phyloP scores from a whole-genome alignment of 2,797 vertebrate species.

The Sebastes matsubarae region DNA sequence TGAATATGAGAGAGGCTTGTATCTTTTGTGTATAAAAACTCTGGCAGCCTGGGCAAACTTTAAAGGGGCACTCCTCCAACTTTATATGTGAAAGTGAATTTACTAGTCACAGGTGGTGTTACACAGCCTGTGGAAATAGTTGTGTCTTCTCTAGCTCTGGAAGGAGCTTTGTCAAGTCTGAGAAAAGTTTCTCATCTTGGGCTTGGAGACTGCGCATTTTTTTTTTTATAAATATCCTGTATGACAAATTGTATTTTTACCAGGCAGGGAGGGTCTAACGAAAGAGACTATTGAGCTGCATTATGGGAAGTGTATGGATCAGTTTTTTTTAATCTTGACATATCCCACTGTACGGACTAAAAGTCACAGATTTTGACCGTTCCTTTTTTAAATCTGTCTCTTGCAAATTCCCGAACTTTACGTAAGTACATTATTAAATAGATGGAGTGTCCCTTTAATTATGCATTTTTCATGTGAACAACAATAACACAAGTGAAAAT shows the following conservation, averaged over 20 bases:
- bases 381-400: too few species aligned
- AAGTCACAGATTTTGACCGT: too few species aligned
- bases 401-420: background rate
- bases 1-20: background rate
- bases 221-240: background rate
- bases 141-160: background rate
- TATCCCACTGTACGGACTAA: too few species aligned
- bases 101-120: background rate
- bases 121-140: background rate
- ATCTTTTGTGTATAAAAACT: slow-evolving; percentile 27
- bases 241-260: background rate
- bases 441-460: background rate
- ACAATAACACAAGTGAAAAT: background rate
- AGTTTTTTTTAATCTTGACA: background rate
- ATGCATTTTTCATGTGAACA: background rate
- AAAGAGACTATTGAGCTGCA: background rate
- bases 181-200: background rate
- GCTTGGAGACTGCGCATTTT: background rate
- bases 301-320: background rate
- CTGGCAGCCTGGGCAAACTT: slow-evolving; percentile 10
- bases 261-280: background rate
- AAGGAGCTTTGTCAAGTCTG: background rate
- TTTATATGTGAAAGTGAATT: background rate
- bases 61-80: slow-evolving; percentile 10
- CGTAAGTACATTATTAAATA: background rate